Percentiles rank a stretch among this genome's conserved stretches.
These are phyloP conservation scores for Malaclemys terrapin DNA, from an alignment of 2,113 vertebrate species.

Conservation along the genomic window DNA sequence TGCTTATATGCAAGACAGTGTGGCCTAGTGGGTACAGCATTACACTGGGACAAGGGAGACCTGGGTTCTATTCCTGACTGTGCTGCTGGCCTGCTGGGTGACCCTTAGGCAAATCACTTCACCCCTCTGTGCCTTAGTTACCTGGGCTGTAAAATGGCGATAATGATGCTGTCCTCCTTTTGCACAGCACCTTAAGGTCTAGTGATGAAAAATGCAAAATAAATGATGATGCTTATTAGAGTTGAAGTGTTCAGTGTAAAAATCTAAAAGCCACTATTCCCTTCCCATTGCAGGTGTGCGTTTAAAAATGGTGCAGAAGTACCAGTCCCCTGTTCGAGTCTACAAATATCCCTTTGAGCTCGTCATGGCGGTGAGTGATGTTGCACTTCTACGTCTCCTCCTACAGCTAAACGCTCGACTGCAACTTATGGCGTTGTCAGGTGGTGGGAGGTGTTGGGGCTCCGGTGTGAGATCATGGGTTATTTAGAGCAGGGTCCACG, in stretches of 20 bases:
- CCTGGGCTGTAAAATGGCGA: background rate
- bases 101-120: background rate
- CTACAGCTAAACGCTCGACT: background rate
- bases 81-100: background rate
- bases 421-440: background rate
- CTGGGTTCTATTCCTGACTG: background rate
- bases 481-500: background rate
- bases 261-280: background rate
- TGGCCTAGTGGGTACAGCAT: accelerated
- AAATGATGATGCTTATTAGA: accelerated
- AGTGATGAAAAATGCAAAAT: background rate
- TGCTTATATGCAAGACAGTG: background rate
- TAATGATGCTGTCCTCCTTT: background rate
- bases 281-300: background rate
- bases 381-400: background rate
- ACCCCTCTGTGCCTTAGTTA: background rate
- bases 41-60: background rate
- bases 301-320: constrained; percentile 89
- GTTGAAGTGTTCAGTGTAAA: background rate
- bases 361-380: constrained; percentile 88
- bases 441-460: background rate
- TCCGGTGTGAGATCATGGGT: accelerated
- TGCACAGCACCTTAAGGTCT: background rate
- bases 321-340: constrained; percentile 87
- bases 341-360: constrained; percentile 90